Conservation (phyloP, 2,113 vertebrate species). For the Gymnarchus niloticus region DNA sequence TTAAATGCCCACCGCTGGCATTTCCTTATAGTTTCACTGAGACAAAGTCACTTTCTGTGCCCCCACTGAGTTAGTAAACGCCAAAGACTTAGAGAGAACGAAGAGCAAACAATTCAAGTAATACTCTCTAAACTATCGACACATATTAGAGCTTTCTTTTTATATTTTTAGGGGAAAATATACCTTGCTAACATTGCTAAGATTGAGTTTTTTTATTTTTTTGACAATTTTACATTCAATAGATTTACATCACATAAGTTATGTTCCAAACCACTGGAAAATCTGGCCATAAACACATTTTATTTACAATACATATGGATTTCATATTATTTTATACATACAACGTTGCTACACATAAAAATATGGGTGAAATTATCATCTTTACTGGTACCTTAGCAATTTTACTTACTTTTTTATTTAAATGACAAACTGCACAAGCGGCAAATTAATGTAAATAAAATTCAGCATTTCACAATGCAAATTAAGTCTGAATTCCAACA, state of each 20-base stretch:
- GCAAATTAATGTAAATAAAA: not conserved
- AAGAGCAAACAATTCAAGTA: not conserved
- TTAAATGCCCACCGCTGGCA: not conserved
- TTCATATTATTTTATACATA: conserved; percentile 15
- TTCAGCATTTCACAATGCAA: not conserved
- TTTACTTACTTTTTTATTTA: conserved; percentile 25
- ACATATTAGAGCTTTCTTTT: not conserved
- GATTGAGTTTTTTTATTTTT: conserved; percentile 30
- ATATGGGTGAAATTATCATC: conserved; percentile 49
- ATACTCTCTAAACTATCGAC: not conserved
- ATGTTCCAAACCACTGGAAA: conserved; percentile 37
- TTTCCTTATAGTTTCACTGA: not conserved
- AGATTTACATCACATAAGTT: conserved; percentile 41
- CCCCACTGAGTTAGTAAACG: not conserved
- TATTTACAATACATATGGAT: conserved; percentile 27
- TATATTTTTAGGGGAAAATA: not conserved
- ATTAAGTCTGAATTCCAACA: not conserved
- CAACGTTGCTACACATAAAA: conserved; percentile 8
- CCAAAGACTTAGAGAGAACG: not conserved
- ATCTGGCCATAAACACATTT: conserved; percentile 40
- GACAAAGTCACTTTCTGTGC: not conserved
- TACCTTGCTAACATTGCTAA: no score
- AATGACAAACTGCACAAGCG: conserved; percentile 20
- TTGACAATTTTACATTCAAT: conserved; percentile 43
- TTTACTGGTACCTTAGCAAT: conserved; percentile 28